A percentile compares a stretch with the other conserved stretches of the same genome.
Conservation (phyloP, 2,888 invertebrate genomes). For the Melangyna quadrimaculata region DNA sequence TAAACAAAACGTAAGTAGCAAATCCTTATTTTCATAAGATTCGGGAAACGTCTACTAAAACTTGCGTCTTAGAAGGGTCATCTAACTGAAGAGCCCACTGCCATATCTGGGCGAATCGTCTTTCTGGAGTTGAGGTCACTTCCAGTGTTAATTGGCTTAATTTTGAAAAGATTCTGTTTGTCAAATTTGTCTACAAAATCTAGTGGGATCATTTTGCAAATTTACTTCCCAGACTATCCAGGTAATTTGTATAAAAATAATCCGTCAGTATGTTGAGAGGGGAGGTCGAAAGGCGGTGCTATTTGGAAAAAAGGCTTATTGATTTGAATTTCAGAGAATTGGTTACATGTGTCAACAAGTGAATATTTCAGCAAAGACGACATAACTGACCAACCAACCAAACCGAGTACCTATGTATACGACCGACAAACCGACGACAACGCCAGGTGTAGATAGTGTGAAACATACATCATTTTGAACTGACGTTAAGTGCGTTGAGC, state of each 20-base stretch:
- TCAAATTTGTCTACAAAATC: neutral
- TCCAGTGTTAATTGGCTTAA: no score
- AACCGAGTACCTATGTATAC: no score
- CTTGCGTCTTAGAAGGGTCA: no score
- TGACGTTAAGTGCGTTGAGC: slow-evolving; percentile 69
- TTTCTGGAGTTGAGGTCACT: no score
- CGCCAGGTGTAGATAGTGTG: slow-evolving; percentile 66
- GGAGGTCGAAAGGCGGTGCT: neutral
- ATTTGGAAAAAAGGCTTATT: slow-evolving; percentile 37
- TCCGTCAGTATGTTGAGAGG: slow-evolving; percentile 19
- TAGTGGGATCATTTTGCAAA: neutral
- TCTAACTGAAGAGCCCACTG: no score
- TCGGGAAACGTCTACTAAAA: no score
- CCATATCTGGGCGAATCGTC: no score
- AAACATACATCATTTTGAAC: slow-evolving; percentile 57
- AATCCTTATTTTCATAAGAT: no score
- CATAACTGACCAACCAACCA: slow-evolving; percentile 16
- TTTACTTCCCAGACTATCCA: neutral
- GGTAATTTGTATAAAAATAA: slow-evolving; percentile 51
- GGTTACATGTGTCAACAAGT: slow-evolving; percentile 69
- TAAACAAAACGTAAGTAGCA: no score
- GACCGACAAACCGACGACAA: slow-evolving; percentile 10
- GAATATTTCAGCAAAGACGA: slow-evolving; percentile 34
- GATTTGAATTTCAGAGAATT: slow-evolving; percentile 59
- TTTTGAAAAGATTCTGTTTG: no score